Evolutionary conservation across 2,888 invertebrate species (phyloP).

Genomic region (Deilephila porcellus): DNA sequence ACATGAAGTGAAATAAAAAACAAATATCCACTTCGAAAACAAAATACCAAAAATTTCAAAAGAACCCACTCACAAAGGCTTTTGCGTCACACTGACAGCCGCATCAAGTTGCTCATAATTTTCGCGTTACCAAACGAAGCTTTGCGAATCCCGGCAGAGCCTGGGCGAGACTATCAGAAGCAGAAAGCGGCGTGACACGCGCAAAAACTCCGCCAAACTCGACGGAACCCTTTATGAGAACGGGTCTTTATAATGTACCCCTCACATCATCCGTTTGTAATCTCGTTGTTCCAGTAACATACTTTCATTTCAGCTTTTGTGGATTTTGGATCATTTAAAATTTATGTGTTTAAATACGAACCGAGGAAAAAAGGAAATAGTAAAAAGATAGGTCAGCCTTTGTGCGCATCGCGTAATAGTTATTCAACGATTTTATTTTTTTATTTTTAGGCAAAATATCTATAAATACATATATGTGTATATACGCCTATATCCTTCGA

Average conservation of each 20-base stretch:
- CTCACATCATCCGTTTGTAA: background rate
- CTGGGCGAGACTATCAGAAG: background rate
- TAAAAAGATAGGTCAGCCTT: too few species aligned
- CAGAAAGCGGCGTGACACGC: slow-evolving; percentile 1
- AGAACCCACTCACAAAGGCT: background rate
- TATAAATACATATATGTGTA: too few species aligned
- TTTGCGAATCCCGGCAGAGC: background rate
- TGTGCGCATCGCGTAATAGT: too few species aligned
- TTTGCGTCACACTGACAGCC: slow-evolving; percentile 10
- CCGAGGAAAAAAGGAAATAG: background rate
- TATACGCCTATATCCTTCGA: too few species aligned
- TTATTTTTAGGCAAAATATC: too few species aligned
- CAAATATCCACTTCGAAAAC: background rate
- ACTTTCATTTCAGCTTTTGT: background rate
- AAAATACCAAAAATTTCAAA: background rate
- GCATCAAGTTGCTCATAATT: slow-evolving; percentile 8
- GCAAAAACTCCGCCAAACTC: background rate
- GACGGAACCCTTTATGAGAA: slow-evolving; percentile 16
- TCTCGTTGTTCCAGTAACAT: slow-evolving; percentile 6
- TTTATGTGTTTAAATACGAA: slow-evolving; percentile 1
- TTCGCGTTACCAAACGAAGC: background rate
- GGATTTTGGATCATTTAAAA: background rate
- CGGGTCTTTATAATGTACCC: background rate
- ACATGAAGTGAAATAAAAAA: background rate
- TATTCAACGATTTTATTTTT: too few species aligned